Evolutionary conservation across 2,113 vertebrate species (phyloP), one percentile per base, ranked within the genome.

Genomic region (Leptocoma aspasia): DNA sequence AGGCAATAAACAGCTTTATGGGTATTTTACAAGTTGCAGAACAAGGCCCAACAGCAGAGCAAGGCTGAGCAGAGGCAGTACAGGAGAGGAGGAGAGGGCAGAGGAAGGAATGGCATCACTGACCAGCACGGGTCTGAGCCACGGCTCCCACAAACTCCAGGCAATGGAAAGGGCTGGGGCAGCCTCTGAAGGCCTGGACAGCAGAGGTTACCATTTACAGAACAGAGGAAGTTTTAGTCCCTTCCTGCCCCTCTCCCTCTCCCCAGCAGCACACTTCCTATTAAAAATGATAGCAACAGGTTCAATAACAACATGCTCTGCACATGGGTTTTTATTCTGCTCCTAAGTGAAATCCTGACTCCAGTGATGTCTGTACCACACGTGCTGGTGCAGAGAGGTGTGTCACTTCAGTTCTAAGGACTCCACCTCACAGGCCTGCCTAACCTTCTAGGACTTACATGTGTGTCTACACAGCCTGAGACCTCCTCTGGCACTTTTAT

Each of bases 21-120:
- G 52, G 57, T 61, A 37, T 87, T 94, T 82, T 56, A 84, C 56
- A 64, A 90, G 65, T 64, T 79, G n/a, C 15, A 89, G 81, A 82
- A 76, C 37, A 78, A 61, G 31, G 27, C 30, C 49, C 65, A 95
- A 37, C 49, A 76, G 66, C 37, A 57, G 53, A 85, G 17, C 39
- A 86, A 76, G 50, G 42, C 31, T 39, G 82, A 91, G 53, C 49
- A 68, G 59, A 56, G 49, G 21, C 30, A 39, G 42, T 15, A 50
- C 53, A 72, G 61, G 24, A 54, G 57, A 85, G 22, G 24, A 71
- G 49, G 26, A 77, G 53, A 41, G 20, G 11, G 52, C 1, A 1
- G 54, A 77, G 52, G 39, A 47, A 44, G 22, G 49, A 87, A 75
- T 4, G 23, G 37, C 66, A 82, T 64, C 66, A 16, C 44, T 35